Conservation (phyloP, 2,113 vertebrate genomes). For the Cromileptes altivelis region DNA sequence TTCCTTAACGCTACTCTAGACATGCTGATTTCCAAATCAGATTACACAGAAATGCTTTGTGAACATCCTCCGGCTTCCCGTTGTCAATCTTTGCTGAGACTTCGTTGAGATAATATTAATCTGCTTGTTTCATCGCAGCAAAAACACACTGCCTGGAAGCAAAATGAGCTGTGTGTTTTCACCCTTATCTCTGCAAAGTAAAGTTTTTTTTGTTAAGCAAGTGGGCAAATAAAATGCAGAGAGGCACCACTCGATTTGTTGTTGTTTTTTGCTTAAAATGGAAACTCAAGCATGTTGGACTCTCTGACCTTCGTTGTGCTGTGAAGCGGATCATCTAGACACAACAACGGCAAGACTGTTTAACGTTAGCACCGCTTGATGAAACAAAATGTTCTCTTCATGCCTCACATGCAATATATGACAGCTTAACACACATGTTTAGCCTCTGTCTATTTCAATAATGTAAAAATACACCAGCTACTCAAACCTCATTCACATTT, state of each 20-base stretch:
- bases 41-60: conserved; percentile 52
- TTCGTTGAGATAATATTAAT: conserved; percentile 60
- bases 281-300: conserved; percentile 24
- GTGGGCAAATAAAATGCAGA: conserved; percentile 4
- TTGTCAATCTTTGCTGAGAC: conserved; percentile 37
- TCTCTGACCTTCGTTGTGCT: conserved; percentile 40
- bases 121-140: conserved; percentile 51
- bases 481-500: conserved; percentile 11
- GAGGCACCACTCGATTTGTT: not conserved
- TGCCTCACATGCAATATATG: not conserved
- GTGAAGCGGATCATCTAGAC: conserved; percentile 40
- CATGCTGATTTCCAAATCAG: conserved; percentile 53
- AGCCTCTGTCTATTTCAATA: not conserved
- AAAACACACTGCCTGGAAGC: conserved; percentile 39
- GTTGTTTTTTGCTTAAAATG: not conserved
- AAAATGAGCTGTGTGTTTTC: conserved; percentile 25
- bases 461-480: conserved; percentile 12
- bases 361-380: not conserved
- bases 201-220: conserved; percentile 10
- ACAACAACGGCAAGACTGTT: conserved; percentile 43
- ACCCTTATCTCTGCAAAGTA: conserved; percentile 18
- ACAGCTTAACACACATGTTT: not conserved
- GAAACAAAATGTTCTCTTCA: conserved; percentile 16
- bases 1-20: conserved; percentile 1
- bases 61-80: conserved; percentile 41